Percentiles rank a stretch among this genome's conserved stretches.
Conservation (phyloP, 1,140 invertebrate genomes). For the Chironomus tepperi region DNA sequence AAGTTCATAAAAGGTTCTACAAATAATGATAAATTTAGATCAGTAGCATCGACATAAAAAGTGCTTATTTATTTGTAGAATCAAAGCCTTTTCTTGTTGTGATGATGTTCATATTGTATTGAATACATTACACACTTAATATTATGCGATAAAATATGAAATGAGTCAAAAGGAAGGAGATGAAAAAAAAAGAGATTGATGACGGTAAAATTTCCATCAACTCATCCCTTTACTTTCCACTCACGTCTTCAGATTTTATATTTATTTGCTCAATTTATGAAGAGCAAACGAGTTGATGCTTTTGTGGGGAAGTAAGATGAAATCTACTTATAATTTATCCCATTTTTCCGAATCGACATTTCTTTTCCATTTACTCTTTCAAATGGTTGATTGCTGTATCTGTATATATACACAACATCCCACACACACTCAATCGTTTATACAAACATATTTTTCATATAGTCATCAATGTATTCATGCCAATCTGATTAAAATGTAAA, state of each 20-base stretch:
- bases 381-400: not conserved
- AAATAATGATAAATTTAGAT: not conserved
- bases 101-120: conserved; percentile 1
- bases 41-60: no score
- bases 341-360: conserved; percentile 22
- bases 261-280: not conserved
- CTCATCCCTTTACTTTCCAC: not conserved
- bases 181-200: conserved; percentile 17
- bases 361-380: conserved; percentile 1
- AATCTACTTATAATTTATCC: conserved; percentile 17
- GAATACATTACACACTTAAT: not conserved
- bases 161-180: not conserved
- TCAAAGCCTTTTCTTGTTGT: not conserved
- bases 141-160: no score
- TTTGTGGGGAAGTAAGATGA: not conserved
- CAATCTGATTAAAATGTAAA: conserved; percentile 23
- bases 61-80: no score
- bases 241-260: not conserved
- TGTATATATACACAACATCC: not conserved
- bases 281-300: not conserved
- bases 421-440: not conserved
- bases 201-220: not conserved
- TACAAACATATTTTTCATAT: no score
- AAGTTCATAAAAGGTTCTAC: not conserved
- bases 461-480: not conserved